Conservation (phyloP, 2,888 invertebrate genomes). For the Ctena decussata region DNA sequence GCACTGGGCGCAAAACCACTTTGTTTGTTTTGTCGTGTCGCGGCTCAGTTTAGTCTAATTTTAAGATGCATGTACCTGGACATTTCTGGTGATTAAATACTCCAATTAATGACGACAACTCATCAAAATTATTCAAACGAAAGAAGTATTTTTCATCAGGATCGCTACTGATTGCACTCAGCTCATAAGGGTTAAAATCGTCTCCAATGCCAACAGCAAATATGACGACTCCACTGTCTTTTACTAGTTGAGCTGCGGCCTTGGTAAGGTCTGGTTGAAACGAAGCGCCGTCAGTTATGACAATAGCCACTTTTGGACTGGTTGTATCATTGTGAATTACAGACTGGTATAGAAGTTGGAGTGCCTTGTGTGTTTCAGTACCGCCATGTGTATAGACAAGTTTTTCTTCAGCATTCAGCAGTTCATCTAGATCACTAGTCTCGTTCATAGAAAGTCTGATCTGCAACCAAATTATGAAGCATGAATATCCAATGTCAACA, state of each 20-base stretch:
- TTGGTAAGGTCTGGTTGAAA: conserved; percentile 46
- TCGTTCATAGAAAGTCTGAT: background rate
- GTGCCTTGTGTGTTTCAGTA: conserved; percentile 57
- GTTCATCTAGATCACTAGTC: background rate
- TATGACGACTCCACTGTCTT: conserved; percentile 48
- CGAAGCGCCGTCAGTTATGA: conserved; percentile 59
- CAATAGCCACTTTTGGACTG: conserved; percentile 51
- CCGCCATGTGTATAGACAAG: conserved; percentile 58
- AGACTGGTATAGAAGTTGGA: conserved; percentile 42
- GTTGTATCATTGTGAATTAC: conserved; percentile 24
- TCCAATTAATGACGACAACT: conserved; percentile 36
- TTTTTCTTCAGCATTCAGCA: conserved; percentile 37
- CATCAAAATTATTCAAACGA: conserved; percentile 32
- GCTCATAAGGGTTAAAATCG: conserved; percentile 55
- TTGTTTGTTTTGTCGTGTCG: too few relatives aligned
- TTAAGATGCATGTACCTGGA: conserved; percentile 6
- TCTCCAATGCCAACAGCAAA: conserved; percentile 62
- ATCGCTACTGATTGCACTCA: conserved; percentile 55
- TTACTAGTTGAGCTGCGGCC: conserved; percentile 41
- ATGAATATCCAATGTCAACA: too few relatives aligned
- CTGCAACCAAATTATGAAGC: too few relatives aligned
- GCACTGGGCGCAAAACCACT: too few relatives aligned
- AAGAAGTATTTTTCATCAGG: conserved; percentile 47
- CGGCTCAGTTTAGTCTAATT: too few relatives aligned
- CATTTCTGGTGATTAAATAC: conserved; percentile 48